Base-by-base conservation (phyloP, 2,113 vertebrate genomes). In the Silurus asotus region DNA sequence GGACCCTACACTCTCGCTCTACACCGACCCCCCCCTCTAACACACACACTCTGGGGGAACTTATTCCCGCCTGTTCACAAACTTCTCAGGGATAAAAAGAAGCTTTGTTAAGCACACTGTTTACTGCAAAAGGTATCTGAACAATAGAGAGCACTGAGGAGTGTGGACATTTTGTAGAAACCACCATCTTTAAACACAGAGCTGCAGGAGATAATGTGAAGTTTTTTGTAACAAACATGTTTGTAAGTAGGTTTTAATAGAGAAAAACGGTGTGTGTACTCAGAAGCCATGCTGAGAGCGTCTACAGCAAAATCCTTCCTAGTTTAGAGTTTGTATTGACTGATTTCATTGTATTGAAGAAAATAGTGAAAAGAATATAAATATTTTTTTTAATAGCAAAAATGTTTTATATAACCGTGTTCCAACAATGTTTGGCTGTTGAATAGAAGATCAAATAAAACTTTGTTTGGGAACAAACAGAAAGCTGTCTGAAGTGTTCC, bases 151-250 rank as follows among this genome's bases (percentile, higher is more conserved):
- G 37, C 67, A 48, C 25, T 55, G 51, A 25, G 48, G 15, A 55
- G 25, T 75, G 72, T 56, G 65, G 80, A 76, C 53, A 58, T 56
- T 25, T 45, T 51, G n/a, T 67, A 65, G 48, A 77, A 85, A 76
- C 17, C 14, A 75, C 56, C 9, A 86, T 87, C 80, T 85, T 89
- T 90, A 70, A 89, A 28, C 79, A 88, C 79, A 83, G 48, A 49
- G 78, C 49, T 37, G 62, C 62, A 62, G 62, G 62, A 67, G 45
- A 56, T 59, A 8, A 48, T 74, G 67, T 55, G 53, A 13, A 23
- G 19, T 51, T 48, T 64, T 72, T 56, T 56, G 4, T 58, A 65
- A 10, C 1, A 2, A 37, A 37, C 53, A 14, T 45, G 8, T 5
- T 19, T 74, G 55, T 59, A 55, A 14, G 25, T 70, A 62, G 14